These are phyloP conservation scores for Panthera leo DNA, from an alignment of 2,113 vertebrate genomes.

Conservation along the genomic window DNA sequence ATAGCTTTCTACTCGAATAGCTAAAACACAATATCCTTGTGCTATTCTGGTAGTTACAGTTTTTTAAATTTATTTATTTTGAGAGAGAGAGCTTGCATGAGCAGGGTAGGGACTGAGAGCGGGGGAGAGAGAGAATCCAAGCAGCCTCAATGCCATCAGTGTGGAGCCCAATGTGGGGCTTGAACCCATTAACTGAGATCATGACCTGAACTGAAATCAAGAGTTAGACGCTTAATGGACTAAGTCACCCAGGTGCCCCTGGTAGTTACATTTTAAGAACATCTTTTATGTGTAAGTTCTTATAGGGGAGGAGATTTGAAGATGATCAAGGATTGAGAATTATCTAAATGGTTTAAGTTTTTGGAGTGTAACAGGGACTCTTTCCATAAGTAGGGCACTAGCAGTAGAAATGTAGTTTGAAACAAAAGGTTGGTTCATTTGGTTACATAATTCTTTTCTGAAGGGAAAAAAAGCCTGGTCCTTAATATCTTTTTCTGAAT, in stretches of 20 bases:
- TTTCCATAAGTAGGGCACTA: background rate
- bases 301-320: background rate
- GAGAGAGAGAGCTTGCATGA: no score
- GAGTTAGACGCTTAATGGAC: no score
- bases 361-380: background rate
- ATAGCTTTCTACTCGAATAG: conserved; percentile 4
- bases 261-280: background rate
- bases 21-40: background rate
- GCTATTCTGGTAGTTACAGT: background rate
- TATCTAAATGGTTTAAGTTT: background rate
- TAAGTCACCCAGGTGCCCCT: background rate
- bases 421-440: background rate
- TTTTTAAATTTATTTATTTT: background rate
- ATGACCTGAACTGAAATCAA: no score
- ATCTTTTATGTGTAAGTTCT: background rate
- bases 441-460: background rate
- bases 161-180: no score
- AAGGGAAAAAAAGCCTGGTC: background rate
- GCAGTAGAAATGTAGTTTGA: background rate
- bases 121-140: no score
- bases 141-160: no score
- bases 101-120: no score
- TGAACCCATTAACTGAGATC: no score
- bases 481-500: background rate
- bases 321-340: background rate